Conservation (phyloP, 1,140 invertebrate genomes). For the Drosophila murphyi region DNA sequence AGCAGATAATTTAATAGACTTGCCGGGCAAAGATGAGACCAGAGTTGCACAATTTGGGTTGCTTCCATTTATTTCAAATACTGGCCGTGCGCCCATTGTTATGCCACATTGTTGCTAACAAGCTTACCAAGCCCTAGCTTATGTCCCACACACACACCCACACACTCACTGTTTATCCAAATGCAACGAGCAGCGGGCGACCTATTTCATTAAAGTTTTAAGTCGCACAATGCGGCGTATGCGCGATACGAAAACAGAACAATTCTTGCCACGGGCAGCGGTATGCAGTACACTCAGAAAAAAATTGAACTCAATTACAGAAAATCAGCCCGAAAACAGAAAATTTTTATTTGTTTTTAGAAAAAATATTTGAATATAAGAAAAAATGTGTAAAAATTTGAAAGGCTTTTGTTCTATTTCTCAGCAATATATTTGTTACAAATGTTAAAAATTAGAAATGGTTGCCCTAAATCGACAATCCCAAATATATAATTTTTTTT, state of each 20-base stretch:
- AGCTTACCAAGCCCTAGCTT: slow-evolving; percentile 36
- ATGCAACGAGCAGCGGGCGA: slow-evolving; percentile 22
- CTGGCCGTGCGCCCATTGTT: slow-evolving; percentile 13
- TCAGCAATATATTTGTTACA: too few species aligned
- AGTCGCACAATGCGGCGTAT: slow-evolving; percentile 50
- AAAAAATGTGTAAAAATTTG: too few species aligned
- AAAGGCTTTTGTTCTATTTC: too few species aligned
- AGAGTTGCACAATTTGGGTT: background rate
- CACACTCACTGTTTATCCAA: background rate
- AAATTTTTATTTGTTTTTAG: too few species aligned
- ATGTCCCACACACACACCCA: slow-evolving; percentile 7
- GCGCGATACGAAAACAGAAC: slow-evolving; percentile 47
- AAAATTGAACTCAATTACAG: too few species aligned
- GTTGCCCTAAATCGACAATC: too few species aligned
- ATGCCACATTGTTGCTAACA: slow-evolving; percentile 53
- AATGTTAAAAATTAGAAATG: too few species aligned
- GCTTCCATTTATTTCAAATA: slow-evolving; percentile 15
- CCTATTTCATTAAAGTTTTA: slow-evolving; percentile 71
- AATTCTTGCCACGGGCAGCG: background rate
- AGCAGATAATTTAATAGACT: slow-evolving; percentile 29
- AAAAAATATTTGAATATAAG: too few species aligned
- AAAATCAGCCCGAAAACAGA: too few species aligned
- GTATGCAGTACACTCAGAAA: too few species aligned
- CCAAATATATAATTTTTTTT: too few species aligned
- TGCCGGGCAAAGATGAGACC: slow-evolving; percentile 11